Evolutionary conservation across 1,140 invertebrate genomes (phyloP).

Genomic region (Trigoniulus corallinus): DNA sequence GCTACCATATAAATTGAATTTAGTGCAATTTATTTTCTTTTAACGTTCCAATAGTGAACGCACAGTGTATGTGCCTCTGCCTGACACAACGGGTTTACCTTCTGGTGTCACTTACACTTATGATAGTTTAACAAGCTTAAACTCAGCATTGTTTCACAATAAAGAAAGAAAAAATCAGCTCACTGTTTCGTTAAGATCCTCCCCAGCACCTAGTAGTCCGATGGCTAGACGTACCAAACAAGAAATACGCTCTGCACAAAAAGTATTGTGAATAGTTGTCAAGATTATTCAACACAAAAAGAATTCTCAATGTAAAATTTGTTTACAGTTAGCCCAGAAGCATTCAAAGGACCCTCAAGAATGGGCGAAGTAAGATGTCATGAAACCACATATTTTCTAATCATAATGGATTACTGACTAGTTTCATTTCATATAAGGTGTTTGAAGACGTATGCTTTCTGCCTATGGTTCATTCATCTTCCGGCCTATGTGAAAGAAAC

Average conservation of each 20-base stretch:
- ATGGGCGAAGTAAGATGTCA: conserved; percentile 66
- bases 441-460: conserved; percentile 38
- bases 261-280: no score
- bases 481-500: conserved; percentile 51
- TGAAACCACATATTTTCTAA: background rate
- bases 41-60: conserved; percentile 42
- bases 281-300: no score
- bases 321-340: conserved; percentile 41
- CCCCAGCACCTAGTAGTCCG: conserved; percentile 57
- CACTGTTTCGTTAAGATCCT: conserved; percentile 23
- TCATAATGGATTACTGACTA: background rate
- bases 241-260: conserved; percentile 80
- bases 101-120: conserved; percentile 23
- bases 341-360: conserved; percentile 48
- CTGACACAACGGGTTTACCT: conserved; percentile 42
- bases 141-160: conserved; percentile 36
- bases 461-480: conserved; percentile 93
- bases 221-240: conserved; percentile 85
- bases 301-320: no score
- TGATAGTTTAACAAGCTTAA: conserved; percentile 31
- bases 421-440: conserved; percentile 18
- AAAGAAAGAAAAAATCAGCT: conserved; percentile 19
- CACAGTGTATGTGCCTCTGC: conserved; percentile 91
- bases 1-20: background rate
- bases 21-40: background rate